Base-by-base conservation (phyloP, 64 coral and sea anemone species). In the Anthopleura sola region DNA sequence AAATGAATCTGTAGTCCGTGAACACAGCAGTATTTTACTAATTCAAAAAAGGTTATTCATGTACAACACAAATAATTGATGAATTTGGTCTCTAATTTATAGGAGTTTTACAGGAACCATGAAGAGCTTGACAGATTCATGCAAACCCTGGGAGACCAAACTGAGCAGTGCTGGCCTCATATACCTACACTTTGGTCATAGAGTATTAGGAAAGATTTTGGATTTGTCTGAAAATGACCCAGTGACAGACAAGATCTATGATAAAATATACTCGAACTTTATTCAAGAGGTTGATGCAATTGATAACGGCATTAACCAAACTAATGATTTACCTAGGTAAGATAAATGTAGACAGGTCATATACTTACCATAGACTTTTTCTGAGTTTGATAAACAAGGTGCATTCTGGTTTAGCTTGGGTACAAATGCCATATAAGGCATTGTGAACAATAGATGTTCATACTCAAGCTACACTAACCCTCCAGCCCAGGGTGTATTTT, bases 211-310 rank as follows among this genome's bases (percentile, higher is more conserved):
- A 82, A 84, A 99, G 38, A 75, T 91, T 21, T 56, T 94, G n/a
- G 76, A 92, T 36, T 89, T 83, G 2, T 75, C 88, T 28, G 87
- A 92, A 87, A 71, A 88, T 37, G 87, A 99, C 83, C 55, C n/a
- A 17, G 62, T 87, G 36, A 91, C 85, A 49, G 77, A 90, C 80
- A 82, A 90, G 53, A 90, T 99, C 71, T 99, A 92, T 78, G 90
- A 94, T 86, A 99, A 99, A 89, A 51, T 99, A 48, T 99, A 99
- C 23, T 90, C 89, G 44, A 90, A 92, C 37, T 90, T 99, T 36
- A 87, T 99, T 60, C 92, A 99, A 90, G 97, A 99, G 86, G 88
- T 99, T 69, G 97, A 99, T 90, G 97, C 97, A 39, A 99, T 99
- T 92, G 97, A 99, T 75, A 99, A 99, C 92, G 97, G 97, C 0